Evolutionary conservation across 1,140 invertebrate species (phyloP).

Genomic region (Ooceraea biroi): DNA sequence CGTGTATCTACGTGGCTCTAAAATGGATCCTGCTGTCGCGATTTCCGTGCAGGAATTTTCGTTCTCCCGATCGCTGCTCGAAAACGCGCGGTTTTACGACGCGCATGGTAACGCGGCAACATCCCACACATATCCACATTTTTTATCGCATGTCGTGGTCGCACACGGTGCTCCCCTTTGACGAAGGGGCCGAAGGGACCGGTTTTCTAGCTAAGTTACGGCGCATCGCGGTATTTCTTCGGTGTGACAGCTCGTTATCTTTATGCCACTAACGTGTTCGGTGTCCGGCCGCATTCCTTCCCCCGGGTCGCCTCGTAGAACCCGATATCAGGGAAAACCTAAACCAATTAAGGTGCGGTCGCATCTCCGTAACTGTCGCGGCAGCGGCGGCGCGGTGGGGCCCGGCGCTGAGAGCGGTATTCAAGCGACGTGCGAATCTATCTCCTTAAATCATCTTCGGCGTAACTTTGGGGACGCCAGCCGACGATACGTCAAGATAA

Average conservation of each 20-base stretch:
- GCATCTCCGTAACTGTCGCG: no score
- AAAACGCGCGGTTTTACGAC: slow-evolving; percentile 56
- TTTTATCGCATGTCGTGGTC: no score
- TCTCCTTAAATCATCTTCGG: slow-evolving; percentile 71
- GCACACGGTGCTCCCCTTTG: not conserved
- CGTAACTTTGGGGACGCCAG: slow-evolving; percentile 50
- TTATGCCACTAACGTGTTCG: slow-evolving; percentile 41
- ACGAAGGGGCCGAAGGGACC: not conserved
- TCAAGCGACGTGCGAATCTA: slow-evolving; percentile 52
- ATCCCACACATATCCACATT: not conserved
- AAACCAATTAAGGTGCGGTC: slow-evolving; percentile 71
- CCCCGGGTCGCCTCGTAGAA: slow-evolving; percentile 55
- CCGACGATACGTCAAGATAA: slow-evolving; percentile 63
- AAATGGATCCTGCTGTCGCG: slow-evolving; percentile 61
- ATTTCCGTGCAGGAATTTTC: slow-evolving; percentile 63
- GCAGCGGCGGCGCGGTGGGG: not conserved
- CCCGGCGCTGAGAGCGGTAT: not conserved
- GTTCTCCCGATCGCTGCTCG: slow-evolving; percentile 30
- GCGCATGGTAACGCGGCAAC: not conserved
- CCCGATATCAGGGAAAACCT: slow-evolving; percentile 66
- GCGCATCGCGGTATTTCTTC: slow-evolving; percentile 34
- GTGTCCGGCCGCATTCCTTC: slow-evolving; percentile 26
- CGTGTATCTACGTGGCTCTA: slow-evolving; percentile 46
- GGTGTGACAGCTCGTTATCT: slow-evolving; percentile 67
- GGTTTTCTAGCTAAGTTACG: slow-evolving; percentile 42